Percentiles rank a stretch among this genome's conserved stretches.
phyloP scores from a whole-genome alignment of 1,140 invertebrate genomes.

The Diachasmimorpha longicaudata region DNA sequence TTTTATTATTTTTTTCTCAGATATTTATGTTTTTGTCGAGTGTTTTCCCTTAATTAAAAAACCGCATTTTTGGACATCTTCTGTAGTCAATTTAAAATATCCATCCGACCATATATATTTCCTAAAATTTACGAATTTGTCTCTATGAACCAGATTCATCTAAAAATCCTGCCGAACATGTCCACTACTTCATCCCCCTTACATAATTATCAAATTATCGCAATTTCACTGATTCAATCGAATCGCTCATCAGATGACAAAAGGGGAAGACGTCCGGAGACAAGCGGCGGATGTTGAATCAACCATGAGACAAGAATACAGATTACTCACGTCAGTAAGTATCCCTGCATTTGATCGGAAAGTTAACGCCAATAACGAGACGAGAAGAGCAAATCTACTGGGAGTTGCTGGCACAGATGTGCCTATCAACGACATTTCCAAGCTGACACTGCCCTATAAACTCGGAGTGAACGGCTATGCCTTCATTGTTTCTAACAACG shows the following conservation, averaged over 20 bases:
- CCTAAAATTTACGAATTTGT: too few relatives aligned
- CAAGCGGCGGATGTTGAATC: constrained; percentile 37
- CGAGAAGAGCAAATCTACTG: constrained; percentile 75
- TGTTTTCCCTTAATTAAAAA: too few relatives aligned
- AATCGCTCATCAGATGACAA: constrained; percentile 30
- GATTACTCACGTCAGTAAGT: constrained; percentile 82
- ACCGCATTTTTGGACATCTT: too few relatives aligned
- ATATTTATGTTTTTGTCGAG: too few relatives aligned
- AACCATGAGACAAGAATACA: constrained; percentile 40
- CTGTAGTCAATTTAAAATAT: too few relatives aligned
- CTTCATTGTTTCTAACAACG: constrained; percentile 96
- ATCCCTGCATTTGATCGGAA: constrained; percentile 83
- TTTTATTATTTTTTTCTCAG: constrained; percentile 12
- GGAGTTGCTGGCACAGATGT: constrained; percentile 94
- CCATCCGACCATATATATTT: too few relatives aligned
- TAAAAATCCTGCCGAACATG: background rate
- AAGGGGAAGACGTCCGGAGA: constrained; percentile 37
- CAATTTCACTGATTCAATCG: background rate
- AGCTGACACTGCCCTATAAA: constrained; percentile 84
- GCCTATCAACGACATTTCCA: constrained; percentile 87
- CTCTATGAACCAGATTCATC: too few relatives aligned
- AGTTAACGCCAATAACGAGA: constrained; percentile 66
- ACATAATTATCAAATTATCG: background rate
- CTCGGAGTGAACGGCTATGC: constrained; percentile 95
- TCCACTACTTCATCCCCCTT: background rate